A percentile compares a stretch with the other conserved stretches of the same genome.
phyloP scores from a whole-genome alignment of 2,797 vertebrate species.

The Pantherophis vulpinus region DNA sequence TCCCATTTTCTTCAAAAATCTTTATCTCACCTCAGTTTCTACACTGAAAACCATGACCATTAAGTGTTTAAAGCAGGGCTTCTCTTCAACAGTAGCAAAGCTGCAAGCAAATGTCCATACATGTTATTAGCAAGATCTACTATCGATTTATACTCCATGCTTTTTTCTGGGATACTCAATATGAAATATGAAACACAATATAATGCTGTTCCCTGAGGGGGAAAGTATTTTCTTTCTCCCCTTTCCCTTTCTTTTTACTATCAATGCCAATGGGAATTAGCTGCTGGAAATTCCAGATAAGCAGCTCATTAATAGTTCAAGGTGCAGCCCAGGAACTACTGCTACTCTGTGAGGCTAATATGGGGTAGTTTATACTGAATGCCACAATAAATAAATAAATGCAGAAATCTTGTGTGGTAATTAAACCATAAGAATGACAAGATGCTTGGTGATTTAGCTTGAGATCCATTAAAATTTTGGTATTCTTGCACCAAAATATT shows the following conservation, averaged over 20 bases:
- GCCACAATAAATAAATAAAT: neutral
- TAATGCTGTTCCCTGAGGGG: neutral
- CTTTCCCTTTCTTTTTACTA: neutral
- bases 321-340: neutral
- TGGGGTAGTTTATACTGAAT: neutral
- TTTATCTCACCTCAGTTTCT: neutral
- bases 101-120: neutral
- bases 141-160: neutral
- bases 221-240: neutral
- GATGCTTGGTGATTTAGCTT: neutral
- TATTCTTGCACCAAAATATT: neutral
- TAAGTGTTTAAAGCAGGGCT: neutral
- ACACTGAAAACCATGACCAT: neutral
- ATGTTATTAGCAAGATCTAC: neutral
- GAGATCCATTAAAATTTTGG: neutral
- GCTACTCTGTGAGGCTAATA: neutral
- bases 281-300: neutral
- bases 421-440: neutral
- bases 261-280: conserved; percentile 14
- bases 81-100: neutral
- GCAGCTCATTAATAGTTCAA: neutral
- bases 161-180: neutral
- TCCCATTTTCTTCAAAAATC: neutral
- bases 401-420: neutral
- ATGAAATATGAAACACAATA: neutral